Conservation (phyloP, 2,113 vertebrate genomes). For the Fregetta grallaria region DNA sequence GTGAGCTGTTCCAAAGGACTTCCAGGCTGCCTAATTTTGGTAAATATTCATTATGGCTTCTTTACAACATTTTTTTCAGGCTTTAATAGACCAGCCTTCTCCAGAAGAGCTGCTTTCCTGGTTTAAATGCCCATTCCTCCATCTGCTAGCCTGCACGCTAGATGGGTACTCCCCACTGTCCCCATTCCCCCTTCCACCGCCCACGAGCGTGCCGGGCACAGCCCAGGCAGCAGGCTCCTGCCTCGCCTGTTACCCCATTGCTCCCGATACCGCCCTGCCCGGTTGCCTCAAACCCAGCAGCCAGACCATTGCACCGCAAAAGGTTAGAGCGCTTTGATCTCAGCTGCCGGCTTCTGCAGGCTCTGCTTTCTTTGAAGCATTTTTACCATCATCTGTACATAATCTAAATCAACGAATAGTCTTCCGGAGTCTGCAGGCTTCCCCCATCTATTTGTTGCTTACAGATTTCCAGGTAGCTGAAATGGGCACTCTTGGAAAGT, state of each 20-base stretch:
- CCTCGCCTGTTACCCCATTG: accelerated
- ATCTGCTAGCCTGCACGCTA: background rate
- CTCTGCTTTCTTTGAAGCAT: background rate
- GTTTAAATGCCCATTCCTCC: background rate
- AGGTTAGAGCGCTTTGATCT: background rate
- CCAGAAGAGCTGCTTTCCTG: background rate
- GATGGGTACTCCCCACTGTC: background rate
- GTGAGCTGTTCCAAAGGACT: background rate
- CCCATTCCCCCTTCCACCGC: background rate
- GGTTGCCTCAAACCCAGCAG: background rate
- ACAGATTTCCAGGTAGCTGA: background rate
- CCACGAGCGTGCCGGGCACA: background rate
- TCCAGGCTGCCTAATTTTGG: background rate
- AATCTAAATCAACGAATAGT: background rate
- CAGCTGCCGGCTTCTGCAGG: background rate
- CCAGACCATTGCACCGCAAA: accelerated
- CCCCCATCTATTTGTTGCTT: background rate
- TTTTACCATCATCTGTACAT: background rate
- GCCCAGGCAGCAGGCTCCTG: background rate
- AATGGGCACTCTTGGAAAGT: background rate
- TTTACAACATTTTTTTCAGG: background rate
- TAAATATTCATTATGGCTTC: background rate
- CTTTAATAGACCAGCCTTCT: background rate
- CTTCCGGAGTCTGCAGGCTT: background rate
- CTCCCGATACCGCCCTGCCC: background rate